Evolutionary conservation across 2,888 invertebrate genomes (phyloP).

Genomic region (Eudemis profundana): DNA sequence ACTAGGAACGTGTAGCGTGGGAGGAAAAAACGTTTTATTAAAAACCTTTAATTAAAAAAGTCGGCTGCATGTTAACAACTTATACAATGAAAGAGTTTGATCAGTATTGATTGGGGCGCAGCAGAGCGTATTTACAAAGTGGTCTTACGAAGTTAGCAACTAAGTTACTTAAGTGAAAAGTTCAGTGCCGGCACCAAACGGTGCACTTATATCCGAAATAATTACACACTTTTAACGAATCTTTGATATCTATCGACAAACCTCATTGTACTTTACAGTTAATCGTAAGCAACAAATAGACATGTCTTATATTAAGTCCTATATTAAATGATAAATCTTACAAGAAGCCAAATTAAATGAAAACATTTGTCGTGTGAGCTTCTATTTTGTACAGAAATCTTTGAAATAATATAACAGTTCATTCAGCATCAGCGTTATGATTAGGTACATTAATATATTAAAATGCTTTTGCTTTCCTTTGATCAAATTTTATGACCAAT

Average conservation of each 20-base stretch:
- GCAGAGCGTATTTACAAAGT: slow-evolving; percentile 20
- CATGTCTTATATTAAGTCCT: too few relatives aligned
- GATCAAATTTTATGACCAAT: too few relatives aligned
- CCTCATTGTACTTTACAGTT: too few relatives aligned
- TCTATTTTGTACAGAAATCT: too few relatives aligned
- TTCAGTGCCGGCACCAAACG: background rate
- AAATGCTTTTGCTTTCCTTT: too few relatives aligned
- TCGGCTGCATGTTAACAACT: slow-evolving; percentile 26
- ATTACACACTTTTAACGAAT: slow-evolving; percentile 4
- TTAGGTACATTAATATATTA: too few relatives aligned
- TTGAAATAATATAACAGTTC: too few relatives aligned
- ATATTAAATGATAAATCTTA: too few relatives aligned
- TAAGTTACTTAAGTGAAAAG: slow-evolving; percentile 16
- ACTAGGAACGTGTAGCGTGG: slow-evolving; percentile 46
- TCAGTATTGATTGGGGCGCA: slow-evolving; percentile 14
- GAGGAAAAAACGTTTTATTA: slow-evolving; percentile 44
- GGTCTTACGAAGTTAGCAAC: background rate
- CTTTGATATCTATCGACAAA: too few relatives aligned
- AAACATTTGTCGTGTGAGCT: too few relatives aligned
- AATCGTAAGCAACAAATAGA: background rate
- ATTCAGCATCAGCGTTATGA: too few relatives aligned
- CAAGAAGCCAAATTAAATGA: too few relatives aligned
- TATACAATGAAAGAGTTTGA: slow-evolving; percentile 17
- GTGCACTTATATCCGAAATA: slow-evolving; percentile 1
- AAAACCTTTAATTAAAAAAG: slow-evolving; percentile 36